These are phyloP conservation scores for Meloidogyne hapla DNA, from an alignment of 1,140 invertebrate genomes.

Conservation along the genomic window DNA sequence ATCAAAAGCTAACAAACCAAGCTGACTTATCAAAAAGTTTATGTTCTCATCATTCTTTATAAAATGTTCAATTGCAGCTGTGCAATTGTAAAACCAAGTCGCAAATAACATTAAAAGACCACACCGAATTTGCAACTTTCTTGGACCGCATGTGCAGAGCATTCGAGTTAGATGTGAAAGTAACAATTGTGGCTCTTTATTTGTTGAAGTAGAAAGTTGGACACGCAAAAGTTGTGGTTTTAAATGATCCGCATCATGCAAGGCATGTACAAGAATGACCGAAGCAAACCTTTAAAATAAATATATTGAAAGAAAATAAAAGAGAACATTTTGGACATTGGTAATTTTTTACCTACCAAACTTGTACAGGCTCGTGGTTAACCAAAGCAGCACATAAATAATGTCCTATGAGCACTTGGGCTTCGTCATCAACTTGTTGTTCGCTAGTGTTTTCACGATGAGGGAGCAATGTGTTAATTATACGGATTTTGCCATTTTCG, in stretches of 20 bases:
- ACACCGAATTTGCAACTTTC: constrained; percentile 83
- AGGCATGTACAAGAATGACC: constrained; percentile 81
- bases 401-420: constrained; percentile 72
- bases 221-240: constrained; percentile 91
- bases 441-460: constrained; percentile 60
- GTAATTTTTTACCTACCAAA: constrained; percentile 31
- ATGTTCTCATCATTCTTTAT: constrained; percentile 79
- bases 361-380: constrained; percentile 86
- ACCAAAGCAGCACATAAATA: constrained; percentile 90
- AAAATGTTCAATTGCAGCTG: constrained; percentile 79
- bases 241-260: constrained; percentile 83
- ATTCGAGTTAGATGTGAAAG: constrained; percentile 50
- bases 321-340: background rate
- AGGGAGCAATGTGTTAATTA: constrained; percentile 88
- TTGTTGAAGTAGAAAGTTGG: constrained; percentile 71
- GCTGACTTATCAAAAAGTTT: constrained; percentile 71
- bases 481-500: constrained; percentile 75
- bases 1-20: constrained; percentile 45
- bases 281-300: constrained; percentile 80
- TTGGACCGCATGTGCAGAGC: constrained; percentile 67
- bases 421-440: constrained; percentile 40
- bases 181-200: constrained; percentile 41
- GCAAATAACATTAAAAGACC: constrained; percentile 86
- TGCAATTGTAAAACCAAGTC: constrained; percentile 83
- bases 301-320: background rate